Evolutionary conservation across 2,113 vertebrate genomes (phyloP), one percentile per base, ranked within the genome.

Genomic region (Acinonyx jubatus): DNA sequence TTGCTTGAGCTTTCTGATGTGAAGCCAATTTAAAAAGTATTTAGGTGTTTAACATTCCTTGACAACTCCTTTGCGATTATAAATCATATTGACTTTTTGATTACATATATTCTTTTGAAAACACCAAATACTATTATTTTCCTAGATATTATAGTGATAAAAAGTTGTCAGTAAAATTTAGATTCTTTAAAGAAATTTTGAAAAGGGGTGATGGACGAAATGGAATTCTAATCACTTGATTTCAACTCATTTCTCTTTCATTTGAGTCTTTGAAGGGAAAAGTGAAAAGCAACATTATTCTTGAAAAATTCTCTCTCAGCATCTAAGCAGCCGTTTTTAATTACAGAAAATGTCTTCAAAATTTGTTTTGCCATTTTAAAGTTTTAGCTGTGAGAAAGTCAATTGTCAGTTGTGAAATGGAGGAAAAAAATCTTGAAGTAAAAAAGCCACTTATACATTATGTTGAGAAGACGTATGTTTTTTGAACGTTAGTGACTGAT

Each of bases 241-340:
- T 93, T 97, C 88, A 93, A 41, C 69, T 96, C 88, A 94, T 94
- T 96, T 96, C 85, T 96, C 61, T 97, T 97, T 78, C 88, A 95
- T 95, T 97, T 91, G 94, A 97, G 19, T 96, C 91, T 93, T 97
- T 94, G 65, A 97, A 90, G 73, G 80, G 73, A 97, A 96, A 96
- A 97, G 73, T 68, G 73, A 96, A 98, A 97, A 96, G 93, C 91
- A 93, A 45, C 68, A 94, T 96, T 97, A 95, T 97, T 36, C 71
- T 97, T 93, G 84, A 97, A 79, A 96, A 97, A 84, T 81, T 96
- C 33, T 96, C 65, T 87, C 81, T 96, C 48, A 90, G 85, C 73
- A 87, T 96, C 94, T 97, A 96, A 97, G 48, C 97, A 97, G 91
- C 91, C 68, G 0, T 89, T 97, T 97, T 98, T 98, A 98, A 98